Conservation (phyloP, 2,113 vertebrate genomes). For the Campylomormyrus numenius region DNA sequence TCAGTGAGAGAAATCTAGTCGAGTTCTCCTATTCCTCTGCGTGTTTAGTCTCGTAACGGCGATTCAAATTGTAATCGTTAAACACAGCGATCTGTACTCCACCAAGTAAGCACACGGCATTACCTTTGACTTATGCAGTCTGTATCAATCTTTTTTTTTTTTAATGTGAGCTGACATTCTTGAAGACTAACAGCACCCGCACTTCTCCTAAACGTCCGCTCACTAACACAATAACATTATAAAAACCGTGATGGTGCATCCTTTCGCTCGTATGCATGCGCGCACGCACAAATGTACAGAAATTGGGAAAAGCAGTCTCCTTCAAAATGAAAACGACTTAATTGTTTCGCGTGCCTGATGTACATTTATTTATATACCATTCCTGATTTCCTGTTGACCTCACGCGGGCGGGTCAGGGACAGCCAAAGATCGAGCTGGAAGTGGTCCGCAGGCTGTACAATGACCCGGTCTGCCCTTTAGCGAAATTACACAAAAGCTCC, state of each 20-base stretch:
- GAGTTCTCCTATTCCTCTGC: neutral
- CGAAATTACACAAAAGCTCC: neutral
- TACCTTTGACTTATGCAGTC: neutral
- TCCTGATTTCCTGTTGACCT: neutral
- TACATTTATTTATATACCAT: neutral
- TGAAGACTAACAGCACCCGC: too few relatives aligned
- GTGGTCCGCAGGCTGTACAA: neutral
- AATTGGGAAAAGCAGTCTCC: neutral
- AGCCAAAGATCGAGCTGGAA: neutral
- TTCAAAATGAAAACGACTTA: neutral
- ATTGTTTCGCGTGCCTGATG: neutral
- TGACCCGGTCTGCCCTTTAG: neutral
- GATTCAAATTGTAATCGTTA: neutral
- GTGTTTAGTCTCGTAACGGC: neutral
- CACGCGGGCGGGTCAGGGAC: neutral
- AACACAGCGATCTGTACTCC: neutral
- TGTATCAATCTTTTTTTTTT: too few relatives aligned
- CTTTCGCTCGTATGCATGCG: neutral
- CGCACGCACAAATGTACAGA: neutral
- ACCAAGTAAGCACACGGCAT: neutral
- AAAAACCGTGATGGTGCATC: neutral
- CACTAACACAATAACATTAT: too few relatives aligned
- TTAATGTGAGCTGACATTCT: too few relatives aligned
- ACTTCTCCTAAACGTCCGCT: too few relatives aligned
- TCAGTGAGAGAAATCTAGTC: neutral